Base-by-base conservation (phyloP, 23 tunicate species). In the Ascidia mentula region DNA sequence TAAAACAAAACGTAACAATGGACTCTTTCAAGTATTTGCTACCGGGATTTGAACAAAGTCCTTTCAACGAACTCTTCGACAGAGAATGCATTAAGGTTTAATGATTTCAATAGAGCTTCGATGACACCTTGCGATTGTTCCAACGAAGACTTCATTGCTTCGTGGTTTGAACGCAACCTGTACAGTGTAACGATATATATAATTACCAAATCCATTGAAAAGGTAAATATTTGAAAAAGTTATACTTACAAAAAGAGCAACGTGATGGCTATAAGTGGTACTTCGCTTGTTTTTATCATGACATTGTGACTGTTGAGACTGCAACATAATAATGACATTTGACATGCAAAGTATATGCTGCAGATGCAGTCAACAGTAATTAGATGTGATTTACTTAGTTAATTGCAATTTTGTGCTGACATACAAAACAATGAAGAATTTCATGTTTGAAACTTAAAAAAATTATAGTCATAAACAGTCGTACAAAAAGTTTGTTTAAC, bases 221-320 rank as follows among this genome's bases (percentile, higher is more conserved):
- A 26, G 24, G 12, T 9, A 53, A 53, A 53, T 42, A 69, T 46
- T 17, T 46, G 73, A 12, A 26, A 69, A 71, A 38, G 32, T 22
- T 37, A 32, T 40, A 82, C 86, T 82, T 73, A 82, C 86, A 82
- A 73, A 46, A 32, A 61, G 32, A 82, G 37, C 31, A 73, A 6
- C 0, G 35, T 36, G 40, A 72, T 33, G n/a, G 72, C 45, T 79
- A 82, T 45, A 31, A 82, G 9, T 24, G 86, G 86, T 22, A 72
- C 73, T 37, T 82, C 79, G 42, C 26, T 82, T 3, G 86, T 82
- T 73, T 73, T 73, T 37, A 82, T 28, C 26, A 82, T 77, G 18
- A 82, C 72, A 26, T 82, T 82, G 72, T 45, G 45, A 77, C 79
- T 82, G 32, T 79, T 46, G 0, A 82, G 72, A 4, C 86, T 82